A percentile compares a stretch with the other conserved stretches of the same genome.
Conservation (phyloP, 2,888 invertebrate genomes). For the Lymantria dispar region DNA sequence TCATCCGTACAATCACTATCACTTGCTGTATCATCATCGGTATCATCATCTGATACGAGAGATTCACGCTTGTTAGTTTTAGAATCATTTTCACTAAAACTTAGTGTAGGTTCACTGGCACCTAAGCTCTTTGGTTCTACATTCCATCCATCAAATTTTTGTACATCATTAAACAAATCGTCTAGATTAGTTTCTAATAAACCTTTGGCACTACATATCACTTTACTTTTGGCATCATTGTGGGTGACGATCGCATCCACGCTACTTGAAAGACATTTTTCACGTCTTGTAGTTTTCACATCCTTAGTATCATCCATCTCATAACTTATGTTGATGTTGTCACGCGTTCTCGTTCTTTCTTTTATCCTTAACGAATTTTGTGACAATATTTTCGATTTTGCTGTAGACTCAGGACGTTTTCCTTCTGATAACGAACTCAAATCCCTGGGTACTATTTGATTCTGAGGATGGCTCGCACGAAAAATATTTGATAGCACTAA, state of each 20-base stretch:
- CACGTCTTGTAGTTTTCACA: constrained; percentile 49
- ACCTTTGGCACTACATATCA: constrained; percentile 81
- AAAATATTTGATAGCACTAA: constrained; percentile 76
- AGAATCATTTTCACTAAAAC: constrained; percentile 50
- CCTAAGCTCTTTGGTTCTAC: constrained; percentile 67
- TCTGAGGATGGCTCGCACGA: constrained; percentile 65
- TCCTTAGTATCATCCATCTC: constrained; percentile 43
- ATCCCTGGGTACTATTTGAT: constrained; percentile 54
- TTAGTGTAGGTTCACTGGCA: constrained; percentile 72
- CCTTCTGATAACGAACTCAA: constrained; percentile 42
- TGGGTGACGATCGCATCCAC: constrained; percentile 65
- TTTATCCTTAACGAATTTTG: constrained; percentile 64
- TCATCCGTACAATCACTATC: constrained; percentile 73
- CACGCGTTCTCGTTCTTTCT: constrained; percentile 64
- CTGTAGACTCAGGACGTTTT: constrained; percentile 42
- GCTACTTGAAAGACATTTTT: constrained; percentile 69
- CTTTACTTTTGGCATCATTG: constrained; percentile 69
- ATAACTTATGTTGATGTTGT: constrained; percentile 50
- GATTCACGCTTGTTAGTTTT: constrained; percentile 60
- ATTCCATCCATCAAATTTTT: constrained; percentile 57
- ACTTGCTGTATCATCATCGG: constrained; percentile 64
- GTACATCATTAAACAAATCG: constrained; percentile 69
- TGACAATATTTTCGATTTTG: constrained; percentile 45
- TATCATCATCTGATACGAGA: constrained; percentile 69
- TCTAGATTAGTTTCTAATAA: constrained; percentile 80